Conservation (phyloP, 2,113 vertebrate genomes). For the Saccopteryx bilineata region DNA sequence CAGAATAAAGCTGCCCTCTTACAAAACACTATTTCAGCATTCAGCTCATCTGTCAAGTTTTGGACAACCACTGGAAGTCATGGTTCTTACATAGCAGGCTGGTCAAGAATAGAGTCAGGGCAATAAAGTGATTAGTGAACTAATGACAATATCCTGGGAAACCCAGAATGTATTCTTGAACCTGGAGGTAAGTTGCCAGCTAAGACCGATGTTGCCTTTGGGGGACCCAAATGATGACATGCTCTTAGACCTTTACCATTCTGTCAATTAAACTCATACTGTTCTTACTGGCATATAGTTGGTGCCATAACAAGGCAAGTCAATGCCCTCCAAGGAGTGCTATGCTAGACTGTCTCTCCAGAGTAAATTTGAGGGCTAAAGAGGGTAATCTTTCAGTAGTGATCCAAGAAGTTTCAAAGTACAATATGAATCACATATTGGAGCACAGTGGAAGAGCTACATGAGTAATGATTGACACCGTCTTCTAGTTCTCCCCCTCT, state of each 20-base stretch:
- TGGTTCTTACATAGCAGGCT: not conserved
- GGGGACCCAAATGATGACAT: not conserved
- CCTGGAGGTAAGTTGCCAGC: not conserved
- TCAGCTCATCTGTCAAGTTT: not conserved
- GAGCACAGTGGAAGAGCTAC: not conserved
- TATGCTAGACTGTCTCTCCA: not conserved
- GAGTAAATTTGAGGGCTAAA: not conserved
- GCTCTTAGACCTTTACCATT: not conserved
- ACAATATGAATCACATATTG: fast-evolving
- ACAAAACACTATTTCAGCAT: not conserved
- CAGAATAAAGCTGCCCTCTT: not conserved
- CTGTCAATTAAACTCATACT: not conserved
- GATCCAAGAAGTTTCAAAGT: not conserved
- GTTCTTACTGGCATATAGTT: not conserved
- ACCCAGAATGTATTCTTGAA: not conserved
- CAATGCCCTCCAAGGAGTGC: not conserved
- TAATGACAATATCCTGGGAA: not conserved
- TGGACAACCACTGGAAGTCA: not conserved
- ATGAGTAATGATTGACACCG: fast-evolving
- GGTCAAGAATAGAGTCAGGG: not conserved
- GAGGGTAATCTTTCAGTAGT: not conserved
- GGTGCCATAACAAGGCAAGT: not conserved
- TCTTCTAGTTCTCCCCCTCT: not conserved
- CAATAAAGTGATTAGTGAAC: not conserved
- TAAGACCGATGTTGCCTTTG: not conserved